Evolutionary conservation across 23 tunicate species (phyloP).

Genomic region (Aplidium turbinatum): DNA sequence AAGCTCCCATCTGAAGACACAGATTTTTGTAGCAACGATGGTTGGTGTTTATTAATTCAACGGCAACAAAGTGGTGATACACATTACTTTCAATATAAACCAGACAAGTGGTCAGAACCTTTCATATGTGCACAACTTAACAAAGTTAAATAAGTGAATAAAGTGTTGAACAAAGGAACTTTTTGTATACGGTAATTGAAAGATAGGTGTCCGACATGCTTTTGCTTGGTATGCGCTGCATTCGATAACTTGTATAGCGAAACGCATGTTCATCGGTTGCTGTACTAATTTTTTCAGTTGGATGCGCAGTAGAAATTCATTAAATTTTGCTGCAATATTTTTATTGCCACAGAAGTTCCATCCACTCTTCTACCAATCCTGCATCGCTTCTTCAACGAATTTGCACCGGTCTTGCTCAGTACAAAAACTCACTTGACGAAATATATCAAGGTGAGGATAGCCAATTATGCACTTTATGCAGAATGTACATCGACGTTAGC

Average conservation of each 20-base stretch:
- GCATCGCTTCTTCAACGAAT: slow-evolving; percentile 47
- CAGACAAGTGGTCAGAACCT: no score
- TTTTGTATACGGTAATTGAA: neutral
- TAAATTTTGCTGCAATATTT: neutral
- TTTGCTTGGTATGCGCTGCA: neutral
- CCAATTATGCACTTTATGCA: neutral
- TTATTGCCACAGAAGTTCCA: slow-evolving; percentile 46
- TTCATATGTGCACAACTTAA: no score
- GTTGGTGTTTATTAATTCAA: slow-evolving; percentile 5
- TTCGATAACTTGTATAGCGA: neutral
- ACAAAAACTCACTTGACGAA: slow-evolving; percentile 36
- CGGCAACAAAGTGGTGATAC: neutral
- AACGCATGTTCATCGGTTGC: neutral
- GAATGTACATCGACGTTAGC: no score
- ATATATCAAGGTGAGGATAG: slow-evolving; percentile 41
- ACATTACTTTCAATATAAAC: no score
- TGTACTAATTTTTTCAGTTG: no score
- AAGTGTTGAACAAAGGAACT: neutral
- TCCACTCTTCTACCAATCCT: slow-evolving; percentile 57
- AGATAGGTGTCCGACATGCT: neutral
- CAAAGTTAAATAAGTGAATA: no score
- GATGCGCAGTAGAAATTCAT: no score
- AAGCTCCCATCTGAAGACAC: slow-evolving; percentile 6
- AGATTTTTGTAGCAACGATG: slow-evolving; percentile 51
- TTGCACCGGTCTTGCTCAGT: slow-evolving; percentile 55